phyloP scores from a whole-genome alignment of 2,888 invertebrate species.

The Drosophila affinis region DNA sequence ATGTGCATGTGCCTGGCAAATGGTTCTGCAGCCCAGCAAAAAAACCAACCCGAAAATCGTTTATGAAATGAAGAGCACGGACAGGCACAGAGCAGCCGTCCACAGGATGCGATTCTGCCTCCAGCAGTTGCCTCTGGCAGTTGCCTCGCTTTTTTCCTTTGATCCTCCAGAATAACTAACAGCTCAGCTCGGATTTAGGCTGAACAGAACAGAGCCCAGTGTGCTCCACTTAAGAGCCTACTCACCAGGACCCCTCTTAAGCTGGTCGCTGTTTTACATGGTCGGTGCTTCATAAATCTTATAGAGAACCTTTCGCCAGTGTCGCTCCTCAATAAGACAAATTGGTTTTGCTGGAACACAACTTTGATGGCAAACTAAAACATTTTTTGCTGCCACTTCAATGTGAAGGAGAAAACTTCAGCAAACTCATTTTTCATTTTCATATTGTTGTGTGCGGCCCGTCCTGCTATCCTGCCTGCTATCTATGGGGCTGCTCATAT shows the following conservation, averaged over 20 bases:
- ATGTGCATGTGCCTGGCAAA: conserved; percentile 51
- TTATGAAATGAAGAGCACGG: conserved; percentile 50
- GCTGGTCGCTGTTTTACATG: conserved; percentile 9
- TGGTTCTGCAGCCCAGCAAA: conserved; percentile 41
- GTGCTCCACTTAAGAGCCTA: not conserved
- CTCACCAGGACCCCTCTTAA: not conserved
- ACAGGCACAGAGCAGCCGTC: conserved; percentile 24
- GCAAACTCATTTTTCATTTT: conserved; percentile 75
- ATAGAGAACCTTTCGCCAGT: not conserved
- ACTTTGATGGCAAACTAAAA: conserved; percentile 68
- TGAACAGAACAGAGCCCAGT: not conserved
- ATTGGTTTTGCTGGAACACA: conserved; percentile 63
- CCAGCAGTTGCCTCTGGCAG: not conserved
- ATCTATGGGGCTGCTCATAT: conserved; percentile 21
- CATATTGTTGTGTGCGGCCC: conserved; percentile 63
- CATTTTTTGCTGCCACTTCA: conserved; percentile 43
- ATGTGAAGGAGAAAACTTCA: conserved; percentile 60
- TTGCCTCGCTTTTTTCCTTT: conserved; percentile 23
- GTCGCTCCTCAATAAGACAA: conserved; percentile 67
- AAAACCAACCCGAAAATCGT: conserved; percentile 49
- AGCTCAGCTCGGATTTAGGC: conserved; percentile 25
- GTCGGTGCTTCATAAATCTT: conserved; percentile 51
- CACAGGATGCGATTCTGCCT: conserved; percentile 19
- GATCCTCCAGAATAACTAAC: conserved; percentile 34
- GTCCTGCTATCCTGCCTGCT: conserved; percentile 4